These are phyloP conservation scores for Lagria hirta DNA, from an alignment of 2,888 invertebrate species.

Conservation along the genomic window DNA sequence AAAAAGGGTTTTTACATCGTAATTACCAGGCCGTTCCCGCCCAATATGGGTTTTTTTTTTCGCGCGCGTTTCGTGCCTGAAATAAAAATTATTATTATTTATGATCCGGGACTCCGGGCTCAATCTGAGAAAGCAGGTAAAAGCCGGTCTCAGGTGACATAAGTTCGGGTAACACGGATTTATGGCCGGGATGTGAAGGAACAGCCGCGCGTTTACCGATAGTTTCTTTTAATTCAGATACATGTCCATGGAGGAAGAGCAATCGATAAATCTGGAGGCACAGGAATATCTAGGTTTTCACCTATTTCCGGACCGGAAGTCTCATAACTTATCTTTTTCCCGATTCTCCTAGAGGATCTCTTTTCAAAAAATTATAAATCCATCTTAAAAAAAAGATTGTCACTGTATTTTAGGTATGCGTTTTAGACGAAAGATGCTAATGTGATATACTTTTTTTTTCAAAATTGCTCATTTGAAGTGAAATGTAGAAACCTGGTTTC, in stretches of 20 bases:
- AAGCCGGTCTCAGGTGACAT: slow-evolving; percentile 31
- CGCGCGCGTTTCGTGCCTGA: background rate
- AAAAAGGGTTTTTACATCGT: slow-evolving; percentile 19
- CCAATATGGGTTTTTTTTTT: background rate
- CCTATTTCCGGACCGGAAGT: no score
- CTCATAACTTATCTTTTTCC: no score
- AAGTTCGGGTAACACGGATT: slow-evolving; percentile 29
- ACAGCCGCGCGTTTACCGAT: slow-evolving; percentile 18
- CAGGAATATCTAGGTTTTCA: no score
- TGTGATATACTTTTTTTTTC: no score
- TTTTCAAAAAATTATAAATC: no score
- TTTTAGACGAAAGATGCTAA: no score
- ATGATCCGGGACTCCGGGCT: slow-evolving; percentile 12
- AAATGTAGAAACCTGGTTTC: no score
- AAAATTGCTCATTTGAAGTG: no score
- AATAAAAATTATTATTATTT: slow-evolving; percentile 21
- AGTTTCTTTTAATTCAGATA: slow-evolving; percentile 26
- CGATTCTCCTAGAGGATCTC: no score
- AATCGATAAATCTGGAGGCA: slow-evolving; percentile 10
- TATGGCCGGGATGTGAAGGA: slow-evolving; percentile 25
- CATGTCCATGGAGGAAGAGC: slow-evolving; percentile 8
- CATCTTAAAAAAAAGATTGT: no score
- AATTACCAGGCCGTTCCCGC: slow-evolving; percentile 1
- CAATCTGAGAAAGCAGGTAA: slow-evolving; percentile 19
- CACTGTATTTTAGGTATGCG: no score